These are phyloP conservation scores for Calidris pygmaea DNA, from an alignment of 2,113 vertebrate genomes.

Conservation along the genomic window DNA sequence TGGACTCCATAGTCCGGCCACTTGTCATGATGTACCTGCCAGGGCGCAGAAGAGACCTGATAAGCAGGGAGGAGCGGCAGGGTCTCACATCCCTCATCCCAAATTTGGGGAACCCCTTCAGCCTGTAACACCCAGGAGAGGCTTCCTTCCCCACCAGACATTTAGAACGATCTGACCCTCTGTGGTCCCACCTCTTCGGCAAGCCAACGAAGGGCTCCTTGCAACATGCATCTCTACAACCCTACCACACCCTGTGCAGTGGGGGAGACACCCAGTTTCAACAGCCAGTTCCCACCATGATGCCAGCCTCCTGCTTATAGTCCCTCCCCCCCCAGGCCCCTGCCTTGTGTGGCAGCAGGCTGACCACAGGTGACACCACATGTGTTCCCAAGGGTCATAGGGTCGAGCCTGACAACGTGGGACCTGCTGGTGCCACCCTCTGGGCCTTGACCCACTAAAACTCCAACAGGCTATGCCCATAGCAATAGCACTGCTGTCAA, in stretches of 20 bases:
- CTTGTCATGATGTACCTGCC: constrained; percentile 98
- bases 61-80: not conserved
- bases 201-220: not conserved
- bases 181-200: not conserved
- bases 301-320: not conserved
- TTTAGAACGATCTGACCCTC: not conserved
- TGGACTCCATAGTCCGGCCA: constrained; percentile 90
- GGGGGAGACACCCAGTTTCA: not conserved
- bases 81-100: not conserved
- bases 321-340: not conserved
- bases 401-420: accelerated
- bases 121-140: not conserved
- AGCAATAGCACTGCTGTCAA: accelerated
- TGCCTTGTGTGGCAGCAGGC: accelerated
- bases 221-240: not conserved
- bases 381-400: accelerated
- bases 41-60: not conserved
- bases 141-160: accelerated
- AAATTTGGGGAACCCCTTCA: accelerated
- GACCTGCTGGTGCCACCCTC: not conserved
- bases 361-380: accelerated
- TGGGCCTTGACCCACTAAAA: not conserved
- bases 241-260: accelerated
- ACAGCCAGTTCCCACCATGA: not conserved
- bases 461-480: accelerated